Evolutionary conservation across 2,888 invertebrate genomes (phyloP).

Genomic region (Ashinkailepas kermadecensis): DNA sequence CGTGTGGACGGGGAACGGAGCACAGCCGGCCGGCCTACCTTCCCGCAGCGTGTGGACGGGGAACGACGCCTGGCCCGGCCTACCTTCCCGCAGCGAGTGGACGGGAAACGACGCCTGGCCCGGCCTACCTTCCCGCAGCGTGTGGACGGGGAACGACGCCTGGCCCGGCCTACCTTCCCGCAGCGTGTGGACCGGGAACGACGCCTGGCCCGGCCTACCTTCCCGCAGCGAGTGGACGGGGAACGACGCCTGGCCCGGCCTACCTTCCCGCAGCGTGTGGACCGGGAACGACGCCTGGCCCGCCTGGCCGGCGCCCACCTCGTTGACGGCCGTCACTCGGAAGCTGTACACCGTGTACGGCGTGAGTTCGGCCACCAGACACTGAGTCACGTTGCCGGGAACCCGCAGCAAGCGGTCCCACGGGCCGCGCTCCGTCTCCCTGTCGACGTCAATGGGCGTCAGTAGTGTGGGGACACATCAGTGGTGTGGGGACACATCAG

Average conservation of each 20-base stretch:
- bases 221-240: too few species aligned
- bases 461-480: too few species aligned
- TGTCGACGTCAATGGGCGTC: background rate
- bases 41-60: too few species aligned
- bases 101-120: too few species aligned
- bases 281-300: constrained; percentile 63
- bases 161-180: background rate
- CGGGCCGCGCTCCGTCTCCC: background rate
- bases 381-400: background rate
- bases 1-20: too few species aligned
- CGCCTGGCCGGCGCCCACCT: constrained; percentile 58
- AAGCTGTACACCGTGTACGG: constrained; percentile 70
- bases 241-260: constrained; percentile 38
- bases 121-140: too few species aligned
- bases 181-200: background rate
- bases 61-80: too few species aligned
- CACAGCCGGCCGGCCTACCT: too few species aligned
- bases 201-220: too few species aligned
- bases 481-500: too few species aligned
- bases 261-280: constrained; percentile 64
- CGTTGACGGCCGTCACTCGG: constrained; percentile 61
- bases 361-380: constrained; percentile 54
- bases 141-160: constrained; percentile 42
- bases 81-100: too few species aligned
- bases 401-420: background rate